These are phyloP conservation scores for Leptinotarsa undecemlineata DNA, from an alignment of 1,140 invertebrate genomes.

Conservation along the genomic window DNA sequence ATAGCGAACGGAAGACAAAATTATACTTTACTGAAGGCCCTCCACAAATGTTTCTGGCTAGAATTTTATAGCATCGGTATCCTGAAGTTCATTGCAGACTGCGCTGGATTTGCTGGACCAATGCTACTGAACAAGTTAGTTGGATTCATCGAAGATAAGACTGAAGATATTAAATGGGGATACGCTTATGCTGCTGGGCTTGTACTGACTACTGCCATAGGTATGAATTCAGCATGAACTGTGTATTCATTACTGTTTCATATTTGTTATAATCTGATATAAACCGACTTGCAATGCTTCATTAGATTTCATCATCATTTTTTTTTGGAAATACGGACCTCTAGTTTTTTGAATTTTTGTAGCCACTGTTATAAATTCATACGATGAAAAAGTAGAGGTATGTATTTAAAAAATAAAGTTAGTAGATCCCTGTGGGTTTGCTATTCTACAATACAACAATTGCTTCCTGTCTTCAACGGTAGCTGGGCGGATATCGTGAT, in stretches of 20 bases:
- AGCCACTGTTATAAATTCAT: too few relatives aligned
- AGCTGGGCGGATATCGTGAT: too few relatives aligned
- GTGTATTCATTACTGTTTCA: too few relatives aligned
- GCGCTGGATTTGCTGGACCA: conserved; percentile 84
- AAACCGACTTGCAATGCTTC: too few relatives aligned
- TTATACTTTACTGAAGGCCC: conserved; percentile 59
- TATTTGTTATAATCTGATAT: too few relatives aligned
- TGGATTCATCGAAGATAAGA: conserved; percentile 75
- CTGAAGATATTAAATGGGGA: conserved; percentile 68
- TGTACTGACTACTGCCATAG: conserved; percentile 67
- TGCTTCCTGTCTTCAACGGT: too few relatives aligned
- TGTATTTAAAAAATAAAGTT: not conserved
- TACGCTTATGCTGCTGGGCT: conserved; percentile 81
- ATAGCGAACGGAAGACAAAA: not conserved
- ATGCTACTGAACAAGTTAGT: conserved; percentile 84
- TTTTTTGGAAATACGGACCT: too few relatives aligned
- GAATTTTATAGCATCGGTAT: conserved; percentile 90
- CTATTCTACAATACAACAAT: too few relatives aligned
- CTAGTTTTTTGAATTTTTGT: too few relatives aligned
- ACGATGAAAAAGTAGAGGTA: not conserved
- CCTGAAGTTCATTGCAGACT: conserved; percentile 83
- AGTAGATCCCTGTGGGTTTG: not conserved
- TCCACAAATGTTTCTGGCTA: conserved; percentile 83
- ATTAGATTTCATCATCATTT: too few relatives aligned
- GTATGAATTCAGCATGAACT: conserved; percentile 51